Conservation (phyloP, 2,888 invertebrate species). For the Platycheirus rosarum region DNA sequence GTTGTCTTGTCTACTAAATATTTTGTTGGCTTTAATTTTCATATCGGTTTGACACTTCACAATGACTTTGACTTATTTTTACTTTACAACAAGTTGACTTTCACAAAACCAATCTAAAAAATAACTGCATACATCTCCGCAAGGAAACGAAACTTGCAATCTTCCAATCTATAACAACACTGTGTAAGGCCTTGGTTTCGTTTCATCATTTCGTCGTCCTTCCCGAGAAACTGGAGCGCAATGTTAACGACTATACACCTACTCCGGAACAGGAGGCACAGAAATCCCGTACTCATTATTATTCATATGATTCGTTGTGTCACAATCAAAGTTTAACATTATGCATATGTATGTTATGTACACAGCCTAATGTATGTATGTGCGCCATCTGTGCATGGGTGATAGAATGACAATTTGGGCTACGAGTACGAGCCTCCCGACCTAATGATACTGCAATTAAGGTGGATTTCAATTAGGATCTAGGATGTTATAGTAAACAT, state of each 20-base stretch:
- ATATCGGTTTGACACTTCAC: too few relatives aligned
- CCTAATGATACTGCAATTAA: constrained; percentile 60
- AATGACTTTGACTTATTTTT: too few relatives aligned
- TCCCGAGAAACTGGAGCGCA: constrained; percentile 13
- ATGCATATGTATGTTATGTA: not conserved
- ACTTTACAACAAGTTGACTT: too few relatives aligned
- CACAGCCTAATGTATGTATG: too few relatives aligned
- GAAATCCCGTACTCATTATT: constrained; percentile 46
- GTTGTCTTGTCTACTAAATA: too few relatives aligned
- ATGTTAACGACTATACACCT: constrained; percentile 4
- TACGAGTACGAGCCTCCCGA: constrained; percentile 23
- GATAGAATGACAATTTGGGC: constrained; percentile 8
- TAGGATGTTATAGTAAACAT: constrained; percentile 54
- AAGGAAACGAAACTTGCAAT: too few relatives aligned
- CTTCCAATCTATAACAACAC: constrained; percentile 7
- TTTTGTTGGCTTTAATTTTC: too few relatives aligned
- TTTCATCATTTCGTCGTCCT: not conserved
- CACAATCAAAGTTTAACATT: constrained; percentile 20
- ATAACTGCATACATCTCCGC: too few relatives aligned
- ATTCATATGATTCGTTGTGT: constrained; percentile 59
- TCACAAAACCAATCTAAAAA: too few relatives aligned
- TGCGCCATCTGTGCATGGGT: not conserved
- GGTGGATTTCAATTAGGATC: constrained; percentile 68
- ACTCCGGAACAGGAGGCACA: not conserved
- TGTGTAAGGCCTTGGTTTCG: not conserved